Evolutionary conservation across 2,113 vertebrate genomes (phyloP).

Genomic region (Percopsis transmontana): DNA sequence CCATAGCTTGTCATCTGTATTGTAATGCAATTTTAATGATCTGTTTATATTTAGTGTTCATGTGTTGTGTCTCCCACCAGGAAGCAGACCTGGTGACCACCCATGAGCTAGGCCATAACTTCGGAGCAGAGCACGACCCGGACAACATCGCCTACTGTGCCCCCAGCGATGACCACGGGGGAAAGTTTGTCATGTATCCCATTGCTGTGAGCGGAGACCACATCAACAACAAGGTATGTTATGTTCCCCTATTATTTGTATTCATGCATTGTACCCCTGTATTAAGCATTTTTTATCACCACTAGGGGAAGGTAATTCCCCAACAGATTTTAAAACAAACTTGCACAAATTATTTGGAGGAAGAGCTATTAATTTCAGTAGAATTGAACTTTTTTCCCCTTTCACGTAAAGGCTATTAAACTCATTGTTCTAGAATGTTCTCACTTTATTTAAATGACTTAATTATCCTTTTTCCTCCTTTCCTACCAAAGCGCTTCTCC

Average conservation of each 20-base stretch:
- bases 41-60: neutral
- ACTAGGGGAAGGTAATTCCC: too few relatives aligned
- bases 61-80: slow-evolving; percentile 61
- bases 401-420: too few relatives aligned
- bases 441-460: too few relatives aligned
- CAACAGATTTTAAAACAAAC: too few relatives aligned
- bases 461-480: neutral
- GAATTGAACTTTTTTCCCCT: too few relatives aligned
- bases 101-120: slow-evolving; percentile 97
- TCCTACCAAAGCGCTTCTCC: slow-evolving; percentile 86
- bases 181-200: slow-evolving; percentile 97
- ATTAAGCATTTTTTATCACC: too few relatives aligned
- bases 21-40: neutral
- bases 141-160: slow-evolving; percentile 88
- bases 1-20: neutral
- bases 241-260: neutral
- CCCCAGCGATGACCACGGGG: slow-evolving; percentile 91
- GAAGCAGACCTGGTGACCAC: slow-evolving; percentile 98
- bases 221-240: slow-evolving; percentile 92
- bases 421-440: too few relatives aligned
- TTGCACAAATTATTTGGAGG: too few relatives aligned
- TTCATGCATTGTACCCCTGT: neutral
- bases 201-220: slow-evolving; percentile 99
- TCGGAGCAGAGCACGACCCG: slow-evolving; percentile 96
- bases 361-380: too few relatives aligned